A percentile compares a stretch with the other conserved stretches of the same genome.
Conservation (phyloP, 2,888 invertebrate species). For the Ceriagrion tenellum region DNA sequence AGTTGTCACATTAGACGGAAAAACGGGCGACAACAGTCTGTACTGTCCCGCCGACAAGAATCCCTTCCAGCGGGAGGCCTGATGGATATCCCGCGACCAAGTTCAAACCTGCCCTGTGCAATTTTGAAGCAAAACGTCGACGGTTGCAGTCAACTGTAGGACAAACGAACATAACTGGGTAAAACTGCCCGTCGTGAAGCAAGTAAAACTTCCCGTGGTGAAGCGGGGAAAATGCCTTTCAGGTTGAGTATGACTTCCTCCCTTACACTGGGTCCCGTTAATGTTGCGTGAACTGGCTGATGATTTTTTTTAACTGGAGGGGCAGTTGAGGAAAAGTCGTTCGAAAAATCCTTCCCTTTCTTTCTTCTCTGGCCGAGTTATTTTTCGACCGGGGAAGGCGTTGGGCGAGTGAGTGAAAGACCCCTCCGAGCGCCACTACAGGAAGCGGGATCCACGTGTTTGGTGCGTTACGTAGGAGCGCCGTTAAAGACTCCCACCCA, state of each 20-base stretch:
- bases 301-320: background rate
- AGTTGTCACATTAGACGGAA: background rate
- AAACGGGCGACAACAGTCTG: background rate
- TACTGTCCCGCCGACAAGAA: background rate
- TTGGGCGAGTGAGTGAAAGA: no score
- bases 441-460: constrained; percentile 17
- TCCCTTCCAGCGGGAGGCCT: background rate
- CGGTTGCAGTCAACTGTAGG: background rate
- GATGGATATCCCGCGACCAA: background rate
- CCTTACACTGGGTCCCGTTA: no score
- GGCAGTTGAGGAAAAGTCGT: background rate
- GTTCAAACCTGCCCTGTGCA: background rate
- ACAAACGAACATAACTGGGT: background rate
- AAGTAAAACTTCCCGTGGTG: background rate
- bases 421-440: constrained; percentile 29
- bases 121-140: background rate
- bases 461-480: background rate
- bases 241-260: background rate
- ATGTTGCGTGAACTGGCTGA: background rate
- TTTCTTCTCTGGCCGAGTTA: background rate
- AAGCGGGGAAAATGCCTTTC: background rate
- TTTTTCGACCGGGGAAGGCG: constrained; percentile 18
- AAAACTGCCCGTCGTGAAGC: background rate
- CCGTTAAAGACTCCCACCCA: constrained; percentile 10
- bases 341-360: background rate